A percentile compares a stretch with the other conserved stretches of the same genome.
These are phyloP conservation scores for Sebastes minor DNA, from an alignment of 2,797 vertebrate species.

Conservation along the genomic window DNA sequence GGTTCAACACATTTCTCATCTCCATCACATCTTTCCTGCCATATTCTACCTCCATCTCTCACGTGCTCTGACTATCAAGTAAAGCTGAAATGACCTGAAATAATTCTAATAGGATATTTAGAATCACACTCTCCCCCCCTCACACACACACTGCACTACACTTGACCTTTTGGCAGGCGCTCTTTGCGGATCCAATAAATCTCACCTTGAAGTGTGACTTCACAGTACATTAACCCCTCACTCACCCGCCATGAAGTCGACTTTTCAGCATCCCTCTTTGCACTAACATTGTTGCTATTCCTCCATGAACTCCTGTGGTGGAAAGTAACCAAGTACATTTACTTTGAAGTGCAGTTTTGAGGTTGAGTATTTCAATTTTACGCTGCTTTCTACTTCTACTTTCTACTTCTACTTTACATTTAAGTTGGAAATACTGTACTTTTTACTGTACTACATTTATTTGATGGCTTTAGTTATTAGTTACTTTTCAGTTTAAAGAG, in stretches of 20 bases:
- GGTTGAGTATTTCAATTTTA: neutral
- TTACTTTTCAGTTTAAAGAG: no score
- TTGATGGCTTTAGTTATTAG: neutral
- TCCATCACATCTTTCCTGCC: neutral
- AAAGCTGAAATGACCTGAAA: slow-evolving; percentile 30
- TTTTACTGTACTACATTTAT: neutral
- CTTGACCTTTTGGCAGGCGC: slow-evolving; percentile 51
- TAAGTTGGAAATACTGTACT: neutral
- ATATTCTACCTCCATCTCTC: neutral
- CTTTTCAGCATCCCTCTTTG: slow-evolving; percentile 11
- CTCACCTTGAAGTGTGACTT: slow-evolving; percentile 45
- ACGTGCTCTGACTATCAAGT: neutral
- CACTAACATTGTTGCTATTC: neutral
- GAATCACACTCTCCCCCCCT: neutral
- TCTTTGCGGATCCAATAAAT: slow-evolving; percentile 29
- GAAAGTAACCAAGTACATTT: neutral
- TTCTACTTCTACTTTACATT: no score
- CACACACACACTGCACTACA: neutral
- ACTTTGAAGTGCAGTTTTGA: neutral
- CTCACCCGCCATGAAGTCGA: neutral
- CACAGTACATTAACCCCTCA: slow-evolving; percentile 42
- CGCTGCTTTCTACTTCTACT: neutral
- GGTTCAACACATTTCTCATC: slow-evolving; percentile 7
- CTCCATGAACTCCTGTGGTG: neutral
- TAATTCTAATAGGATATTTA: slow-evolving; percentile 38